Base-by-base conservation (phyloP, 2,797 vertebrate genomes). In the Sebastes diploproa region DNA sequence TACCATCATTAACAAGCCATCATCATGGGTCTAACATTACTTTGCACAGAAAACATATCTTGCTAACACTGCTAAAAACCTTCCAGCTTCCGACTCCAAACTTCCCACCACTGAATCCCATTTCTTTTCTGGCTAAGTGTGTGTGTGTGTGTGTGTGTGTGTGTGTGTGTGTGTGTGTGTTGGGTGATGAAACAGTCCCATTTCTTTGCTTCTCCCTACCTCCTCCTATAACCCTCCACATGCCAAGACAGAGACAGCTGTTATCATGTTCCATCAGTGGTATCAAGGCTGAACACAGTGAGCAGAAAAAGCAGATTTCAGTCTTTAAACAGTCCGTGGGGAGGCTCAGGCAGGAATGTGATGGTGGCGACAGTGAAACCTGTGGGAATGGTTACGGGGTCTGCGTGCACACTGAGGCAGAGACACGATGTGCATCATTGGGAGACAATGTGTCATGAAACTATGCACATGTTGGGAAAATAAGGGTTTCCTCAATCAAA, bases 261-360 rank as follows among this genome's bases (percentile, higher is more conserved):
- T 83, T 78, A 76, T 83, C 77, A 13, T 81, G 77, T 78, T 66
- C 62, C 75, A 73, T 88, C 75, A 71, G 29, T 9, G 55, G 42
- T 70, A 77, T 84, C 72, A 36, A 77, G 70, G 64, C 59, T 60
- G 74, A 81, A 68, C 67, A 72, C 55, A 59, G 62, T 52, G 61
- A 82, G 66, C 36, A 65, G 62, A 78, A 81, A 84, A 81, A 83
- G 78, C 64, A 82, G 67, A 88, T 79, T 75, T 84, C 6, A 25
- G 72, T 83, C 74, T 77, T 83, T 81, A 75, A 90, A 70, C 36
- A 59, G 80, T 75, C 85, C 50, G 79, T 5, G n/a, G 80, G 54
- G 68, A 79, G 50, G n/a, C 34, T 38, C 6, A 2, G 50, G 34
- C 67, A 70, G 50, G 38, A 52, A 42, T 50, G 77, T 70, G 80